These are phyloP conservation scores for Pseudomyrmex gracilis DNA, from an alignment of 1,140 invertebrate genomes.

Conservation along the genomic window DNA sequence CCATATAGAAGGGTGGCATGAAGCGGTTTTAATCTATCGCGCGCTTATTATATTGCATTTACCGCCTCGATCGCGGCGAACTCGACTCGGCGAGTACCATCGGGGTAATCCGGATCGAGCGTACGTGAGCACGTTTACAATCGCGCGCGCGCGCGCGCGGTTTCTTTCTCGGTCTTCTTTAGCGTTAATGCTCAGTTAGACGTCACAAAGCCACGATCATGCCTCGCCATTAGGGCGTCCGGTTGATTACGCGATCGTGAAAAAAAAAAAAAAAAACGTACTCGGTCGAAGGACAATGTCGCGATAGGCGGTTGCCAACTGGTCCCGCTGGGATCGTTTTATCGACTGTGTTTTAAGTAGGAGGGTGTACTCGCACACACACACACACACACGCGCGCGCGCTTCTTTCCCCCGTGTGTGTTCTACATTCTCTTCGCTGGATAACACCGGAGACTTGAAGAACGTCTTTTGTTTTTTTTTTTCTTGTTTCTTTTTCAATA, in stretches of 20 bases:
- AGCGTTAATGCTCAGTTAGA: constrained; percentile 59
- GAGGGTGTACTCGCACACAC: constrained; percentile 44
- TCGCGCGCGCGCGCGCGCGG: constrained; percentile 16
- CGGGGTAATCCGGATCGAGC: constrained; percentile 50
- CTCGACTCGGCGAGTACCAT: constrained; percentile 22
- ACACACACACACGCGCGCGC: not conserved
- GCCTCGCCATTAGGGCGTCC: constrained; percentile 74
- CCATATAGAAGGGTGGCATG: constrained; percentile 48
- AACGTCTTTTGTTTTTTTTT: too few relatives aligned
- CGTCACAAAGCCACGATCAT: constrained; percentile 75
- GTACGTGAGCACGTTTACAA: constrained; percentile 12
- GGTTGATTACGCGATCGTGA: constrained; percentile 80
- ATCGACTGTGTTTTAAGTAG: constrained; percentile 76
- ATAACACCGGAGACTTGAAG: not conserved
- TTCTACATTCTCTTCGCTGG: constrained; percentile 15
- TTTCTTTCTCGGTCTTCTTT: constrained; percentile 66
- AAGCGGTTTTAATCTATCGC: constrained; percentile 55
- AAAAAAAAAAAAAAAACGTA: constrained; percentile 42
- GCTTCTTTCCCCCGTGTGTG: constrained; percentile 21
- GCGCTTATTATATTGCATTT: constrained; percentile 59
- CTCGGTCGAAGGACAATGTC: constrained; percentile 79
- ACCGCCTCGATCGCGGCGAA: constrained; percentile 31
- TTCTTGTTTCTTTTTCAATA: not conserved
- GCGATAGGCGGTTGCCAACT: constrained; percentile 84
- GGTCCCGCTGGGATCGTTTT: constrained; percentile 82